These are phyloP conservation scores for Paedocypris sp. DNA, from an alignment of 2,113 vertebrate species.

Conservation along the genomic window DNA sequence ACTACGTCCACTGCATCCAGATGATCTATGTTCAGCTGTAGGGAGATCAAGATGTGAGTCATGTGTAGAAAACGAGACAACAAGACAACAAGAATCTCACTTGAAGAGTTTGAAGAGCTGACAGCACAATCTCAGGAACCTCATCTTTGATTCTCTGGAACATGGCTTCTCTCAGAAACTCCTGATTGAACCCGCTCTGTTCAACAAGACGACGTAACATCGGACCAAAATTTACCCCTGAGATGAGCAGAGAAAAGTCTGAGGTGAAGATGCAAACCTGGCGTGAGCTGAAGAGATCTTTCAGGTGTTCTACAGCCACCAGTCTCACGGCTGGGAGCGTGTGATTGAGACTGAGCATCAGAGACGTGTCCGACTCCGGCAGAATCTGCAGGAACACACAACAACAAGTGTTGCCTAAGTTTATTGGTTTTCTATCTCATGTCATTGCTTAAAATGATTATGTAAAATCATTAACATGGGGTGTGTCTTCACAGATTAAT, in stretches of 20 bases:
- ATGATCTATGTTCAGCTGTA: conserved; percentile 56
- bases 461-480: too few relatives aligned
- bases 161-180: conserved; percentile 76
- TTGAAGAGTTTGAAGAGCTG: conserved; percentile 67
- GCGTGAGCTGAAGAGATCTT: conserved; percentile 55
- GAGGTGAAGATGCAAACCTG: conserved; percentile 58
- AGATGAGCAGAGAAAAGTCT: not conserved
- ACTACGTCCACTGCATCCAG: conserved; percentile 59
- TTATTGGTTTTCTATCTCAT: too few relatives aligned
- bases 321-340: conserved; percentile 72
- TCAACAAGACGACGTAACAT: conserved; percentile 11
- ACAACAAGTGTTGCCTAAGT: not conserved
- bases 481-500: too few relatives aligned
- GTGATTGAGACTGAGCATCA: conserved; percentile 88
- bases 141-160: conserved; percentile 75
- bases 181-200: conserved; percentile 70
- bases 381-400: conserved; percentile 63
- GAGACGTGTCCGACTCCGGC: conserved; percentile 75
- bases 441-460: not conserved
- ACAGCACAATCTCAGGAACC: conserved; percentile 65
- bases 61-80: not conserved
- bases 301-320: conserved; percentile 76
- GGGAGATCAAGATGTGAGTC: not conserved
- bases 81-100: too few relatives aligned
- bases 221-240: not conserved